These are phyloP conservation scores for Talpa occidentalis DNA, from an alignment of 2,113 vertebrate species.

Conservation along the genomic window DNA sequence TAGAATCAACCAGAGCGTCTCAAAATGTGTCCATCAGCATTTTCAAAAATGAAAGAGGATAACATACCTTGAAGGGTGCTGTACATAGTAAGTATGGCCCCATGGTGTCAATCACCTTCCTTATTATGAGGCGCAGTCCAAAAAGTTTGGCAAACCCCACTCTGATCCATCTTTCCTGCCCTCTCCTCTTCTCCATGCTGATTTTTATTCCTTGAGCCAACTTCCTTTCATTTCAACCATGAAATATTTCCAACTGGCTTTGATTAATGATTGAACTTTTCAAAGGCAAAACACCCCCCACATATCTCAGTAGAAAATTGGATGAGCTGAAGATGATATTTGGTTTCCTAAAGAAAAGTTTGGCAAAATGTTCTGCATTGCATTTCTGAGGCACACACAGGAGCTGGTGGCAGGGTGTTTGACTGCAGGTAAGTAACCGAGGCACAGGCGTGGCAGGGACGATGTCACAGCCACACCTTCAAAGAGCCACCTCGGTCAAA, in stretches of 20 bases:
- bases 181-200: conserved; percentile 68
- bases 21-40: neutral
- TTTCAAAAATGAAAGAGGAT: neutral
- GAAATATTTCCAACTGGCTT: conserved; percentile 72
- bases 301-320: conserved; percentile 62
- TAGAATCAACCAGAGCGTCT: neutral
- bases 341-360: conserved; percentile 79
- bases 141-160: conserved; percentile 41
- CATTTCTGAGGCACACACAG: conserved; percentile 88
- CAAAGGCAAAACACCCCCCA: conserved; percentile 43
- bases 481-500: neutral
- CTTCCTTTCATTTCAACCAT: conserved; percentile 64
- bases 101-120: neutral
- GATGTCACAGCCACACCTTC: fast-evolving
- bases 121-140: neutral
- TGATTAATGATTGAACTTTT: conserved; percentile 79
- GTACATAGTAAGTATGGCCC: neutral
- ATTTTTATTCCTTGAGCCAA: conserved; percentile 53
- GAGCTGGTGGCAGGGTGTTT: conserved; percentile 82
- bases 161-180: conserved; percentile 69
- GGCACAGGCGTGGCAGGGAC: neutral
- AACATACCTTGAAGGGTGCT: neutral
- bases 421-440: conserved; percentile 85
- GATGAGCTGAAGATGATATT: conserved; percentile 77
- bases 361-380: conserved; percentile 86